Percentiles rank a stretch among this genome's conserved stretches.
Conservation (phyloP, 2,888 invertebrate species). For the Neuroscelio doddi region DNA sequence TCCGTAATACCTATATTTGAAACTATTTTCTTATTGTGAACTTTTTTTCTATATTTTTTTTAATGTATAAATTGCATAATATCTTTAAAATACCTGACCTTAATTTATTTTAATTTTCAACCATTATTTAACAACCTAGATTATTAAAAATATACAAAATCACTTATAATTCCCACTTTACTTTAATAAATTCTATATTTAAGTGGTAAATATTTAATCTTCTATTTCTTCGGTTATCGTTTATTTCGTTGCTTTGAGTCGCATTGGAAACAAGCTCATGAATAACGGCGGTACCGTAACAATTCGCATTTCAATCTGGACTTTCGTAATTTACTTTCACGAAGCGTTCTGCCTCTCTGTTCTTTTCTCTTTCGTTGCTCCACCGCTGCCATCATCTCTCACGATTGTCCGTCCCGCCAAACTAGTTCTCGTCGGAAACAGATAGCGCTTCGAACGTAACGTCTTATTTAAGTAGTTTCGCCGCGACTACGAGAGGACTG, state of each 20-base stretch:
- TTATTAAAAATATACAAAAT: too few relatives aligned
- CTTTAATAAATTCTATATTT: too few relatives aligned
- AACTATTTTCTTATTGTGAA: too few relatives aligned
- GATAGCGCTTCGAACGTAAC: slow-evolving; percentile 44
- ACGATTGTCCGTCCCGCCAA: slow-evolving; percentile 39
- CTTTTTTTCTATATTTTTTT: too few relatives aligned
- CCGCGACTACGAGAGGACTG: slow-evolving; percentile 35
- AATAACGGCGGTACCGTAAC: slow-evolving; percentile 40
- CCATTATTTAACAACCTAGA: too few relatives aligned
- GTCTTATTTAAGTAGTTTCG: slow-evolving; percentile 48
- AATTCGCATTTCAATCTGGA: slow-evolving; percentile 45
- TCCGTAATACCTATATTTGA: too few relatives aligned
- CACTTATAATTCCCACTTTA: too few relatives aligned
- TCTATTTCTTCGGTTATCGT: neutral
- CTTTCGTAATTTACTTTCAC: slow-evolving; percentile 43
- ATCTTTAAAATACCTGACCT: too few relatives aligned
- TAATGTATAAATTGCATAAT: too few relatives aligned
- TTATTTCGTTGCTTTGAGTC: too few relatives aligned
- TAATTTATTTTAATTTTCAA: too few relatives aligned
- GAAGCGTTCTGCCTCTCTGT: slow-evolving; percentile 33
- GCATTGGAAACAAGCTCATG: slow-evolving; percentile 41
- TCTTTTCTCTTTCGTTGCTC: slow-evolving; percentile 36
- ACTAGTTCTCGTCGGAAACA: slow-evolving; percentile 45
- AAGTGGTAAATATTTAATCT: too few relatives aligned
- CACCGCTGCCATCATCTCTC: slow-evolving; percentile 13